Evolutionary conservation across 2,888 invertebrate genomes (phyloP).

Genomic region (Bursaphelenchus okinawaensis): DNA sequence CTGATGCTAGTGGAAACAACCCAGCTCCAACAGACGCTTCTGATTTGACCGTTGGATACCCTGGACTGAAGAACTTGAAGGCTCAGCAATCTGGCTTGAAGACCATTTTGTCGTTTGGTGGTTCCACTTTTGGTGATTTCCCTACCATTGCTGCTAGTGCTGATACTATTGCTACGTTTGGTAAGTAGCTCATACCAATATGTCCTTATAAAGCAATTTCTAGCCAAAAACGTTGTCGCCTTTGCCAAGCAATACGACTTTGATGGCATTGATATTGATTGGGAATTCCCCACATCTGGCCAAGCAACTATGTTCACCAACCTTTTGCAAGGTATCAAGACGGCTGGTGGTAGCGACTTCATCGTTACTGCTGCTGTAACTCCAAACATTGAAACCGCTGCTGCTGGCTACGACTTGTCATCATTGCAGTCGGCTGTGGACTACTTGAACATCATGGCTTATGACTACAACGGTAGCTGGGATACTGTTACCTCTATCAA

Average conservation of each 20-base stretch:
- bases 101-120: conserved; percentile 11
- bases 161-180: background rate
- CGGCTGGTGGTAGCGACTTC: too few relatives aligned
- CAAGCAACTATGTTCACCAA: background rate
- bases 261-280: conserved; percentile 17
- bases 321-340: background rate
- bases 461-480: conserved; percentile 16
- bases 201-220: too few relatives aligned
- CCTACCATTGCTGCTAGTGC: background rate
- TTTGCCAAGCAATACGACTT: conserved; percentile 14
- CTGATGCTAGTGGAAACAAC: background rate
- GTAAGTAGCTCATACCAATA: too few relatives aligned
- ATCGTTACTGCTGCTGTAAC: conserved; percentile 16
- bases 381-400: background rate
- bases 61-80: background rate
- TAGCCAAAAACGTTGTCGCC: background rate
- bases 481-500: background rate
- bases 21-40: conserved; percentile 1
- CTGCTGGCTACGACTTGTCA: conserved; percentile 1
- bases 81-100: background rate
- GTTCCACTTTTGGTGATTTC: conserved; percentile 6
- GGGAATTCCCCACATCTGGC: conserved; percentile 16
- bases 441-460: conserved; percentile 10
- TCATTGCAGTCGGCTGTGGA: background rate
- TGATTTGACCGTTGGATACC: conserved; percentile 2